Base-by-base conservation (phyloP, 2,797 vertebrate species). In the Chaetodon trifasciatus region DNA sequence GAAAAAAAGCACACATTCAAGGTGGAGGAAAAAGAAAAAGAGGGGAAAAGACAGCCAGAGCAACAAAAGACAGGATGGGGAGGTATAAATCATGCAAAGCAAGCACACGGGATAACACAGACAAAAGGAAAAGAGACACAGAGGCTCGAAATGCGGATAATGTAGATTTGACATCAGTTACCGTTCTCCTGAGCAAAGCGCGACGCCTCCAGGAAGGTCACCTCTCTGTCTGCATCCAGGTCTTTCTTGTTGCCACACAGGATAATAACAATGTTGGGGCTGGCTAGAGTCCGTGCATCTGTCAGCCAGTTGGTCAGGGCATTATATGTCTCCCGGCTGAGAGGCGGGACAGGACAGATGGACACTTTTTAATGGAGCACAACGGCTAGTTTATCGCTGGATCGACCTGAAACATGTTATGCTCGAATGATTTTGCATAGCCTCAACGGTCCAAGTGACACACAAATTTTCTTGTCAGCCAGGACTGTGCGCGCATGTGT, bases 121-220 rank as follows among this genome's bases (percentile, higher is more conserved):
- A 50, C 7, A 47, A 16, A 53, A 32, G 2, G 44, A 49, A 32
- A 10, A 46, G 11, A 11, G 7, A 1, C 32, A 52, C 1, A n/a
- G 2, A 40, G 8, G 24, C 40, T 8, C n/a, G n/a, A 82, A 32
- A 15, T 40, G 40, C 32, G 6, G 6, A n/a, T 5, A 3, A 42
- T 15, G 15, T 0, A 21, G 13, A 57, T 19, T 44, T 3, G 8
- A 35, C 6, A 32, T n/a, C 6, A 37, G 24, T 67, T 92, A 98
- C 97, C 97, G 0, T 98, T 98, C 93, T 98, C 97, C 86, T 98
- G 97, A 71, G 97, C 97, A n/a, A 98, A 98, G 70, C 97, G 97
- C 0, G 97, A 98, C 0, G 97, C 97, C 86, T 98, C 97, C 70
- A 98, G 89, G 91, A 98, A 98, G 21, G 97, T 98, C 92, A 98